Evolutionary conservation across 2,888 invertebrate genomes (phyloP), one percentile per base, ranked within the genome.

Genomic region (Iselma pallidipennis): DNA sequence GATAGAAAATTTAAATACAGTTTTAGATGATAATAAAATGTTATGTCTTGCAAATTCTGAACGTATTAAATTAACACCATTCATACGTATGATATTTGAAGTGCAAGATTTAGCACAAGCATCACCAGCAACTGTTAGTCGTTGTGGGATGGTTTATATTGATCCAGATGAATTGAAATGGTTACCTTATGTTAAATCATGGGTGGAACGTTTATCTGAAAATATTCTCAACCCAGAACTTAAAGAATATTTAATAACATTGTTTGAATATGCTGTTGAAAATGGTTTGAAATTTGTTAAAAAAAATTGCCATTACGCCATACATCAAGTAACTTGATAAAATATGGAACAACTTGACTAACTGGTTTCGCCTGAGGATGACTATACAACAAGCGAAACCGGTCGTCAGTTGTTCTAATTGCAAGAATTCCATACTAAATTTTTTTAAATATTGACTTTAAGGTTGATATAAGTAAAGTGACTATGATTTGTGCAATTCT

Each of bases 1-100:
- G 95, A 95, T 96, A 66, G 96, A 96, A 81, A 95, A 95, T 77
- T 89, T 96, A 87, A 95, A 95, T 80, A 94, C 95, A 0, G 95
- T 95, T 0, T 83, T 95, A 5, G 96, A 96, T 76, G 95, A 96
- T 76, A 96, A 96, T 79, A 96, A 95, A 82, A 94, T 95, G 94
- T 80, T 96, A 33, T 95, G 95, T 73, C 83, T 96, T 33, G 94
- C 95, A 1, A 95, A 95, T 84, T 94, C 94, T 0, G 95, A 94
- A 81, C 85, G 94, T 63, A 96, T 96, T 65, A 95, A 95, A 80
- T 85, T 95, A 25, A 93, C 95, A 0, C 90, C 92, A 0, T 93
- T 90, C 82, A 92, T 95, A 0, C 94, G 94, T 74, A 94, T 95
- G 94, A 81, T 95, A 19, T 95, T 95, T 79, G 92, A 93, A 83